Percentiles rank a stretch among this genome's conserved stretches.
These are phyloP conservation scores for Drosophila navojoa DNA, from an alignment of 1,140 invertebrate species.

Conservation along the genomic window DNA sequence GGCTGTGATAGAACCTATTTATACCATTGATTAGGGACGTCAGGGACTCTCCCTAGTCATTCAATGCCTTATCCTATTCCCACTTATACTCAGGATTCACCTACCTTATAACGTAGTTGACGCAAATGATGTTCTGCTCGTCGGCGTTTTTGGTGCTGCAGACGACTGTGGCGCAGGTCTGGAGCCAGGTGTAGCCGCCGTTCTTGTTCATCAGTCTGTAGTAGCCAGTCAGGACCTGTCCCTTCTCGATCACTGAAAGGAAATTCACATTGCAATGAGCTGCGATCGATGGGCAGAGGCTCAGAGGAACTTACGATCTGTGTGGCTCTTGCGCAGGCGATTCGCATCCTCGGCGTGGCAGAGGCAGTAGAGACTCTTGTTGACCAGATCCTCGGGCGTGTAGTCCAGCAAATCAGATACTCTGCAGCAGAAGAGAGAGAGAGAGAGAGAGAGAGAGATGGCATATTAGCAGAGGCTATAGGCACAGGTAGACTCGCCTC, in stretches of 20 bases:
- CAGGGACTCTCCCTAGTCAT: too few species aligned
- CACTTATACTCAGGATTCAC: background rate
- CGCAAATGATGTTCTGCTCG: conserved; percentile 97
- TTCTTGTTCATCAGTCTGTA: conserved; percentile 97
- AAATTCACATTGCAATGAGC: conserved; percentile 21
- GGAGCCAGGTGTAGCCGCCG: conserved; percentile 97
- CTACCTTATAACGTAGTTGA: conserved; percentile 92
- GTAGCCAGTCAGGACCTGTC: conserved; percentile 97
- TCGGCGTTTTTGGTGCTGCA: conserved; percentile 97
- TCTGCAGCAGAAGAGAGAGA: conserved; percentile 84
- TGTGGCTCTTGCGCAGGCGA: conserved; percentile 95
- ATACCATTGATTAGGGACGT: too few species aligned
- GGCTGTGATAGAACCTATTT: too few species aligned
- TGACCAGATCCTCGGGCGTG: conserved; percentile 95
- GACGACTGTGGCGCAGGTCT: conserved; percentile 98
- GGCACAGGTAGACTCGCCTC: background rate
- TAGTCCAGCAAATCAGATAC: conserved; percentile 97
- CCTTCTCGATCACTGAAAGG: conserved; percentile 95
- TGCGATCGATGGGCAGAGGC: background rate
- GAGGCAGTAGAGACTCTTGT: conserved; percentile 95
- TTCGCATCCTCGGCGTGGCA: conserved; percentile 98
- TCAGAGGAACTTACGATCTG: conserved; percentile 92
- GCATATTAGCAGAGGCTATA: fast-evolving
- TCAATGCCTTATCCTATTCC: background rate
- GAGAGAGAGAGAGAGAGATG: too few species aligned